Percentiles rank a stretch among this genome's conserved stretches.
phyloP scores from a whole-genome alignment of 2,797 vertebrate genomes.

The Pipistrellus pipistrellus region DNA sequence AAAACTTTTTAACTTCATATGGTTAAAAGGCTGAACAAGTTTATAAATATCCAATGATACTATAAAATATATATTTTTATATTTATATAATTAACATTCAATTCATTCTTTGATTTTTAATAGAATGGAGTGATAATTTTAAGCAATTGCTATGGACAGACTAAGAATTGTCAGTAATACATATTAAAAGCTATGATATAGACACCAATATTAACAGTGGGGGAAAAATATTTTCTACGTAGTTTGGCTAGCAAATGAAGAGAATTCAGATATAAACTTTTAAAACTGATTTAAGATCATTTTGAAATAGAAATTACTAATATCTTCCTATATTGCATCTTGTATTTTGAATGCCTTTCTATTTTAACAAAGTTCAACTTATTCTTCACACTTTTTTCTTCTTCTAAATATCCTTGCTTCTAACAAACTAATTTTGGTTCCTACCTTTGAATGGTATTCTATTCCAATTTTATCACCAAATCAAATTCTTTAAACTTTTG shows the following conservation, averaged over 20 bases:
- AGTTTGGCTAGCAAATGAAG: neutral
- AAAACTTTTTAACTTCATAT: neutral
- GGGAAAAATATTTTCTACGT: neutral
- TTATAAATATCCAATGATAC: neutral
- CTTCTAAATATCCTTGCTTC: slow-evolving; percentile 2
- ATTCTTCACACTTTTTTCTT: neutral
- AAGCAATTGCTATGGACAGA: neutral
- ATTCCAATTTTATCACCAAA: neutral
- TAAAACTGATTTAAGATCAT: neutral
- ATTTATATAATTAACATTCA: neutral
- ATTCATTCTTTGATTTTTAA: neutral
- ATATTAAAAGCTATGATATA: neutral
- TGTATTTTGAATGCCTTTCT: slow-evolving; percentile 20
- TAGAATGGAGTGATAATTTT: neutral
- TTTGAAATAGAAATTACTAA: neutral
- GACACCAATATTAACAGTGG: neutral
- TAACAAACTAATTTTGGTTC: slow-evolving; percentile 17
- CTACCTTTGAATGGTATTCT: neutral
- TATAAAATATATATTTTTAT: neutral
- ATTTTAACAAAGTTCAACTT: neutral
- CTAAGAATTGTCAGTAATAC: neutral
- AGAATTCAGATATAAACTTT: neutral
- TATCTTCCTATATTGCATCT: neutral
- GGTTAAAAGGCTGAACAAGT: neutral
- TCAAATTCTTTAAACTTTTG: slow-evolving; percentile 36